These are phyloP conservation scores for Vollenhovia emeryi DNA, from an alignment of 1,140 invertebrate genomes.

Conservation along the genomic window DNA sequence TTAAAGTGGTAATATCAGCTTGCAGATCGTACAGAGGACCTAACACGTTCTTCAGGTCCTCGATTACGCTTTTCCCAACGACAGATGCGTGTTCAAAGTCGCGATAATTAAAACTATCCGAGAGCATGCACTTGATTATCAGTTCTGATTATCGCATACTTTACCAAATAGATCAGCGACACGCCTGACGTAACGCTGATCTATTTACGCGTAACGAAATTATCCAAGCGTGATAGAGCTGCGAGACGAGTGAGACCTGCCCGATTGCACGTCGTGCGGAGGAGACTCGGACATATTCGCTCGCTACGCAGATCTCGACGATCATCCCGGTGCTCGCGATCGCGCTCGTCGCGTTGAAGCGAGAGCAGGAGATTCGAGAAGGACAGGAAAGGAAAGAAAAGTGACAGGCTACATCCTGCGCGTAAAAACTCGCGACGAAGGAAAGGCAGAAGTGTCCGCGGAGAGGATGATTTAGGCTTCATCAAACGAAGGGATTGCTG, in stretches of 20 bases:
- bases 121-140: background rate
- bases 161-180: background rate
- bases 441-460: background rate
- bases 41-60: background rate
- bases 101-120: background rate
- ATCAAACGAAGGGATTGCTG: constrained; percentile 17
- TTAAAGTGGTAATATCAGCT: background rate
- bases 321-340: constrained; percentile 56
- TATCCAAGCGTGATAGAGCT: background rate
- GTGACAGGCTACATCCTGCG: background rate
- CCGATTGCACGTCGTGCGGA: background rate
- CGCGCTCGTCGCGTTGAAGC: constrained; percentile 35
- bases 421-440: background rate
- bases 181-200: no score
- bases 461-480: constrained; percentile 40
- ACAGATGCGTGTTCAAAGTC: background rate
- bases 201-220: background rate
- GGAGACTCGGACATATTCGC: background rate
- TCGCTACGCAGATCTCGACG: background rate
- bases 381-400: background rate
- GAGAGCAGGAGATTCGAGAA: constrained; percentile 16
- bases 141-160: background rate
- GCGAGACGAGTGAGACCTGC: background rate
- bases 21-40: background rate
- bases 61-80: background rate